Conservation (phyloP, 2,797 vertebrate genomes). For the Coendou prehensilis region DNA sequence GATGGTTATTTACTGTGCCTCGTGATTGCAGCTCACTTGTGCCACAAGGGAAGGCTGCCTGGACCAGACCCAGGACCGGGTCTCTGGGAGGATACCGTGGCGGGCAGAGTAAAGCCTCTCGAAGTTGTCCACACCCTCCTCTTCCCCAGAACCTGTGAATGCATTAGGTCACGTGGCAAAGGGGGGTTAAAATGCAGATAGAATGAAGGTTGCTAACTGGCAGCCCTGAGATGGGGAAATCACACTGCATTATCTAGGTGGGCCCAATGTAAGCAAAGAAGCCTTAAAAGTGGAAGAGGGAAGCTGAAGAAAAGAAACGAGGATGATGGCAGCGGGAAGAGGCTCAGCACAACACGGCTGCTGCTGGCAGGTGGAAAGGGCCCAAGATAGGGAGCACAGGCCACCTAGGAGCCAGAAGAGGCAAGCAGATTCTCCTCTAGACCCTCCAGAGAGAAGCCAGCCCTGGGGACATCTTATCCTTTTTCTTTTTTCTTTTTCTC, state of each 20-base stretch:
- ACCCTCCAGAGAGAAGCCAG: neutral
- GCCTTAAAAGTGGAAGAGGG: neutral
- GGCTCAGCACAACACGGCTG: no score
- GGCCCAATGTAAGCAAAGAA: neutral
- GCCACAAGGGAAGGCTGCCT: neutral
- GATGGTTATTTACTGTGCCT: neutral
- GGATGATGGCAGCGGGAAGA: rapidly evolving
- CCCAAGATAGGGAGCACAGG: neutral
- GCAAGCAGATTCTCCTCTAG: neutral
- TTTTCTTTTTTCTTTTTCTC: neutral
- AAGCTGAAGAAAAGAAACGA: neutral
- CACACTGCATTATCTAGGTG: neutral
- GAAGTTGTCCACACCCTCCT: neutral
- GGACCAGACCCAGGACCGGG: neutral
- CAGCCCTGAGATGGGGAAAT: neutral
- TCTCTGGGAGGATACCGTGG: neutral
- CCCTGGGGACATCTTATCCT: neutral
- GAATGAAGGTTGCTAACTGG: neutral
- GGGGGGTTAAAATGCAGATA: neutral
- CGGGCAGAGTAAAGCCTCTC: neutral
- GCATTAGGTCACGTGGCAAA: neutral
- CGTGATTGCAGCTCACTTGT: neutral
- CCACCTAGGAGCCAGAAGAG: neutral
- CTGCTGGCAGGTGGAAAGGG: neutral
- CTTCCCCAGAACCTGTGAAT: neutral